Base-by-base conservation (phyloP, 2,888 invertebrate genomes). In the Drosophila helvetica region DNA sequence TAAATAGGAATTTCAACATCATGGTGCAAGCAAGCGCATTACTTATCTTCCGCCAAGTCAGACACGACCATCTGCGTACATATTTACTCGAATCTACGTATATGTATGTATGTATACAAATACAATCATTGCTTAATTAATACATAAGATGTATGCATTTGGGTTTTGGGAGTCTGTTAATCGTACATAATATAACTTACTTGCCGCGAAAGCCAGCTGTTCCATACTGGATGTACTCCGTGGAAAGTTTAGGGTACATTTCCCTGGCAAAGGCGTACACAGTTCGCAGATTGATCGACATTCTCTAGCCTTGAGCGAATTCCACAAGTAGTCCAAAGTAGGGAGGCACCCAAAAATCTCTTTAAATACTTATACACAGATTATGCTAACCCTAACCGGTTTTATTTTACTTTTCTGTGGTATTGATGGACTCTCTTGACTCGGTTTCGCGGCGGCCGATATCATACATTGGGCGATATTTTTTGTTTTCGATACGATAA, bases 201-300 rank as follows among this genome's bases (percentile, higher is more conserved):
- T 94, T 96, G 88, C 95, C 95, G 88, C 97, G 94, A 92, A 97
- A 97, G 90, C 97, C 97, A 81, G 97, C 96, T 70, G 97, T 97
- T 81, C 97, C 97, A 93, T 97, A 97, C 92, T 95, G 94, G 83
- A 96, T 94, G 89, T 93, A 93, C 77, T 93, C 93, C 85, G 94
- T 94, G 60, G 93, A 92, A 53, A 88, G 94, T 92, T 95, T 96
- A 27, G 95, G 95, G 91, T 96, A 95, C 94, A 95, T 95, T 93
- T 95, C 95, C 92, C 95, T 94, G 68, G 95, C 95, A 93, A 96
- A 96, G 90, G 95, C 95, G 93, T 95, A 96, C 84, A 95, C 86
- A 52, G 91, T 91, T 69, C 91, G 81, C 58, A 91, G 79, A 71
- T 91, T 91, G 51, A 91, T 91, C 70, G 92, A 90, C 93, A 92